phyloP scores from a whole-genome alignment of 2,888 invertebrate genomes.

The Nomada fabriciana region DNA sequence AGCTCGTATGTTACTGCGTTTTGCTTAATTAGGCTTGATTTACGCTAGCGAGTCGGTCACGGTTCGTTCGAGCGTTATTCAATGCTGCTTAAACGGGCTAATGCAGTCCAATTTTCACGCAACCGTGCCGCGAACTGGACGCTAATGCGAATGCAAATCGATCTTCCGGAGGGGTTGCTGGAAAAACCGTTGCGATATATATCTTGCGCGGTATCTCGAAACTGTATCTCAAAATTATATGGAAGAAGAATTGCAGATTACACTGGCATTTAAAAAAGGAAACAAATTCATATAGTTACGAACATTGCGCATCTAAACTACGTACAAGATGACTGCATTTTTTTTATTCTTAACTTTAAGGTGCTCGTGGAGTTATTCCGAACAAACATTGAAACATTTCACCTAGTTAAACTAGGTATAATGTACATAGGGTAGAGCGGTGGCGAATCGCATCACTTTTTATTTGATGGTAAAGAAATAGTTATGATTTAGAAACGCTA shows the following conservation, averaged over 20 bases:
- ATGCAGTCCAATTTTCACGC: constrained; percentile 45
- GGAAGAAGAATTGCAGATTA: neutral
- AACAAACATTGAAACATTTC: no score
- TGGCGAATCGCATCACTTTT: no score
- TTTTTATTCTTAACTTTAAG: no score
- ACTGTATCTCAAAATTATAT: neutral
- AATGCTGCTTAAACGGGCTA: constrained; percentile 37
- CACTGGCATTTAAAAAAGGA: neutral
- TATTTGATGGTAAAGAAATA: no score
- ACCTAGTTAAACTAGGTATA: no score
- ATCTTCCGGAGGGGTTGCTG: constrained; percentile 9
- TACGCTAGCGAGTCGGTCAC: constrained; percentile 45
- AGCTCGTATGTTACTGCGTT: constrained; percentile 31
- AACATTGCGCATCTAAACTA: no score
- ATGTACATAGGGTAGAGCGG: no score
- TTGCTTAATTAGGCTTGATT: constrained; percentile 50
- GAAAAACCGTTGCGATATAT: neutral
- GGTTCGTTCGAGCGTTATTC: constrained; percentile 43
- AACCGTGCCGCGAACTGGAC: constrained; percentile 10
- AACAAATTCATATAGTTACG: neutral
- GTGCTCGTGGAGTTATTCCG: no score
- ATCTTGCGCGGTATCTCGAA: neutral
- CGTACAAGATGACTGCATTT: no score
- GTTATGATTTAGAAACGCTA: no score
- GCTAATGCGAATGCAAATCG: constrained; percentile 42